Evolutionary conservation across 2,113 vertebrate species (phyloP), one percentile per base, ranked within the genome.

Genomic region (Neofelis nebulosa): DNA sequence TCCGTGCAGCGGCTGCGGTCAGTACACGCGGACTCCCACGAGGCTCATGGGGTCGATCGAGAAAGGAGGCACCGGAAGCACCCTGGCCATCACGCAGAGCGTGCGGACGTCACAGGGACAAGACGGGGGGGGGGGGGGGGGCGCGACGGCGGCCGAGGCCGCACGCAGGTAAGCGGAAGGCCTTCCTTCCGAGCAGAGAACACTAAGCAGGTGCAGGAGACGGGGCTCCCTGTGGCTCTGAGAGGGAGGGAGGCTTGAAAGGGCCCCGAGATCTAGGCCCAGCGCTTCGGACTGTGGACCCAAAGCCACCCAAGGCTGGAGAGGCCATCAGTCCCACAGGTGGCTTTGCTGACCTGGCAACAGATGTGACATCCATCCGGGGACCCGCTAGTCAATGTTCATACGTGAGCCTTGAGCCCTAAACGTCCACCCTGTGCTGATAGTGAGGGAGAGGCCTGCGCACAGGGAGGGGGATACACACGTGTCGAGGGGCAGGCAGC

Each of bases 21-120:
- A 5, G 69, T 19, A 38, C 2, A 36, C 19, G 0, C 73, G 3
- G 12, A 14, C 73, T 27, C 48, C 16, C 57, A 9, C 0, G 16
- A 78, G 2, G 45, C 79, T 13, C 0, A 1, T 0, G 4, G 25
- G 31, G 18, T 31, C 38, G 11, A 0, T 29, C 78, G 0, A 0
- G 29, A 45, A 55, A 48, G 12, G 31, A 41, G 48, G 11, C 11
- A 0, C n/a, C 0, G 0, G 50, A 5, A 7, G 25, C 80, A 48
- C 21, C 0, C 2, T 0, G 52, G 61, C 71, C 8, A 21, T 23
- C 27, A 0, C 31, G 27, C 31, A 29, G 13, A 31, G 33, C 0
- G 0, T 0, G 10, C 19, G 0, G 63, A 45, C 4, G 1, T 18
- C 23, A 31, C 33, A 23, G n/a, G 21, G 55, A 45, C 18, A 16